Conservation (phyloP, 2,888 invertebrate species). For the Eueremaeus valkanovi region DNA sequence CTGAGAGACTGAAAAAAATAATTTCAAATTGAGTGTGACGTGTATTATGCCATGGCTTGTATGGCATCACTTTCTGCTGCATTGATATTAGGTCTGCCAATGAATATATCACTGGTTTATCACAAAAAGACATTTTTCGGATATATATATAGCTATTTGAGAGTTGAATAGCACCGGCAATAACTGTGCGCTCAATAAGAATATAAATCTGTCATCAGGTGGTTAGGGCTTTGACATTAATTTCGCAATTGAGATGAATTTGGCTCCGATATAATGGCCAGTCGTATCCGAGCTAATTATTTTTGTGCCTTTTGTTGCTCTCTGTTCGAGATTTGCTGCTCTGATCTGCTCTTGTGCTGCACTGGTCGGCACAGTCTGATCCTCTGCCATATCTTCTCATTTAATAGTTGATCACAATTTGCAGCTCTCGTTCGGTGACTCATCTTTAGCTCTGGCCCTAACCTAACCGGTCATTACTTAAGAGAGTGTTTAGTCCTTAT, state of each 20-base stretch:
- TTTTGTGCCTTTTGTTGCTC: not conserved
- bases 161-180: not conserved
- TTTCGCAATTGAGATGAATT: not conserved
- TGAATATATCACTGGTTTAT: conserved; percentile 12
- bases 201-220: conserved; percentile 34
- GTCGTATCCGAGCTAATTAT: conserved; percentile 22
- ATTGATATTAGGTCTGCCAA: not conserved
- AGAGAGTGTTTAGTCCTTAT: conserved; percentile 9
- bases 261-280: not conserved
- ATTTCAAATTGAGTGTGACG: conserved; percentile 21
- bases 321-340: not conserved
- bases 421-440: not conserved
- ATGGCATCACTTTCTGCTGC: not conserved
- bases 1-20: not conserved
- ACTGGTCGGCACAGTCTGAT: not conserved
- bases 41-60: conserved; percentile 9
- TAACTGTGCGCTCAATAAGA: conserved; percentile 15
- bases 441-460: not conserved
- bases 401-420: conserved; percentile 7
- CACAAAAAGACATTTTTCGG: not conserved
- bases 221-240: conserved; percentile 25
- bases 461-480: conserved; percentile 29
- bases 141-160: not conserved
- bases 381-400: conserved; percentile 28
- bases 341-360: not conserved